Base-by-base conservation (phyloP, 1,140 invertebrate genomes). In the Papilio machaon region DNA sequence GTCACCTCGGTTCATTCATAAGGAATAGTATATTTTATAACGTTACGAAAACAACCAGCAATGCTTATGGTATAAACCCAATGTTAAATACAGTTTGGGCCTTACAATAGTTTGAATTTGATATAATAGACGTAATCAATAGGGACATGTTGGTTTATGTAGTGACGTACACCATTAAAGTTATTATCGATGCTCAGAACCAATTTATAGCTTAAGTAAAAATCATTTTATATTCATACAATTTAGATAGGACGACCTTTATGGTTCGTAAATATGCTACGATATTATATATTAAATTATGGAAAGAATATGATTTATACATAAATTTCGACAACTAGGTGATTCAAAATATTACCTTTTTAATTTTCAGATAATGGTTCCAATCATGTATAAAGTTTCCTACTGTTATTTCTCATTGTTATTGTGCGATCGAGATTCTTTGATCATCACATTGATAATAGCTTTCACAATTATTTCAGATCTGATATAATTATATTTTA, bases 1-100 rank as follows among this genome's bases (percentile, higher is more conserved):
- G 84, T 83, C 86, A 89, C 83, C 84, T 82, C 89, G 85, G 87
- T 92, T 90, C 93, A 94, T 94, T 94, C 93, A 94, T 94, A 88
- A 91, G 85, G 82, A 87, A 88, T 90, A 91, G 85, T 86, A 82
- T 84, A 85, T 89, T 90, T 91, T 89, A 91, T 86, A 90, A 88
- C 87, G 84, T 84, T 86, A 90, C 90, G 86, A 88, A 91, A 91
- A 82, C 84, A 83, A 84, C 81, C 84, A 87, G 82, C 81, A 79
- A 82, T 81, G 82, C 79, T 85, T 70, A 75, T 60, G 46, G 75
- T 80, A 47, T 82, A 73, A 81, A 74, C 77, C 73, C 23, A 67
- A 73, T 52, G 47, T 76, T 74, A 38, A 73, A 75, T 82, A 77
- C 74, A 30, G 73, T 23, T 79, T 81, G 80, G 79, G 73, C 9